phyloP scores from a whole-genome alignment of 2,113 vertebrate genomes.

The Sphaerodactylus townsendi region DNA sequence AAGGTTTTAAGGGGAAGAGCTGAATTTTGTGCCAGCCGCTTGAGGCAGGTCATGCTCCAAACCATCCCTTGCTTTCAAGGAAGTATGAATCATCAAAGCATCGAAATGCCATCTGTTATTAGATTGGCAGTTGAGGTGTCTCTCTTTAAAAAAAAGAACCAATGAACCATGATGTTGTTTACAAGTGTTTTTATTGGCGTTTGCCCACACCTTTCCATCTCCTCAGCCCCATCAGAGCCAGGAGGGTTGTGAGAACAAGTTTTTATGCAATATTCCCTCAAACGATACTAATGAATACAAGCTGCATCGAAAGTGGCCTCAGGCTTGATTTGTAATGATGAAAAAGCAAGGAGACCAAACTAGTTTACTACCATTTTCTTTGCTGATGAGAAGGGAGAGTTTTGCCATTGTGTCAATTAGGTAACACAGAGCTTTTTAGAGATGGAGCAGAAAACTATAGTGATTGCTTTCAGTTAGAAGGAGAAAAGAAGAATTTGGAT shows the following conservation, averaged over 20 bases:
- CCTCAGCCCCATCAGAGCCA: background rate
- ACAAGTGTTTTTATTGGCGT: background rate
- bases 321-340: background rate
- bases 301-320: background rate
- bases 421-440: background rate
- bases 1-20: too few species aligned
- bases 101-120: background rate
- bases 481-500: too few species aligned
- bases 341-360: background rate
- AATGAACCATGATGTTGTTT: slow-evolving; percentile 6
- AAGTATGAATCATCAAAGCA: background rate
- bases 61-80: background rate
- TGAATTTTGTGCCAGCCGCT: background rate
- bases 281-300: background rate
- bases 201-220: background rate
- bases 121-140: background rate
- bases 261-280: background rate
- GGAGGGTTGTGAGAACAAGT: slow-evolving; percentile 3
- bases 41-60: background rate
- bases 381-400: background rate
- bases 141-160: background rate
- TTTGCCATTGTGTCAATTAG: slow-evolving; percentile 1
- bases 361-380: background rate
- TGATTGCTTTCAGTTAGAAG: background rate
- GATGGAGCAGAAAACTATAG: background rate